These are phyloP conservation scores for Scaeva pyrastri DNA, from an alignment of 2,888 invertebrate genomes.

Conservation along the genomic window DNA sequence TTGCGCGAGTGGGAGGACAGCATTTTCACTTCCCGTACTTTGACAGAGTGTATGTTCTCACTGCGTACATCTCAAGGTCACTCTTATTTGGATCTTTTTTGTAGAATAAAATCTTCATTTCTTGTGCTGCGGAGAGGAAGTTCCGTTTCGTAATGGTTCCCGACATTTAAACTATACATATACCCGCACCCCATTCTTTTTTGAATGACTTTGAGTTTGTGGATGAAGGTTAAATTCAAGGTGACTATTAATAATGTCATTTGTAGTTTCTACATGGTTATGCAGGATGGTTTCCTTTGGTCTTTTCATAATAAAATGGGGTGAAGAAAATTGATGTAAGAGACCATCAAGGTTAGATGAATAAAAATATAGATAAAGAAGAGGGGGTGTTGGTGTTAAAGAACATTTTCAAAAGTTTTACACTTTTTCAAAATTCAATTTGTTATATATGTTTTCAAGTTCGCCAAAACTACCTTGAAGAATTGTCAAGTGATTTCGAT, in stretches of 20 bases:
- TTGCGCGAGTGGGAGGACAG: conserved; percentile 3
- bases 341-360: conserved; percentile 8
- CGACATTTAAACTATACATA: conserved; percentile 14
- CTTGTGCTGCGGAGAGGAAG: conserved; percentile 41
- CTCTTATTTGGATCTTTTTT: conserved; percentile 5
- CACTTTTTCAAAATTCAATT: conserved; percentile 34
- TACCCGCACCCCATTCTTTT: conserved; percentile 30
- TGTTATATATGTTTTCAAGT: conserved; percentile 18
- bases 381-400: too few species aligned
- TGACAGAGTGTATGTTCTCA: conserved; percentile 21
- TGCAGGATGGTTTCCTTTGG: conserved; percentile 5
- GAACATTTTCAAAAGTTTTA: not conserved
- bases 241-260: conserved; percentile 40
- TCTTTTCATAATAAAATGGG: conserved; percentile 3
- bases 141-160: conserved; percentile 37
- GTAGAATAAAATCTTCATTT: conserved; percentile 38
- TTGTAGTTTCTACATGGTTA: conserved; percentile 7
- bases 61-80: conserved; percentile 55
- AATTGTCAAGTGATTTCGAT: not conserved
- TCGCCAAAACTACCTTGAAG: not conserved
- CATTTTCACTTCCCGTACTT: conserved; percentile 49
- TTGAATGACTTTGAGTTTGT: conserved; percentile 30
- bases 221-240: conserved; percentile 53
- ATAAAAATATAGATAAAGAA: not conserved
- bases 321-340: not conserved